Evolutionary conservation across 1,140 invertebrate species (phyloP).

Genomic region (Mycetomoellerius zeteki): DNA sequence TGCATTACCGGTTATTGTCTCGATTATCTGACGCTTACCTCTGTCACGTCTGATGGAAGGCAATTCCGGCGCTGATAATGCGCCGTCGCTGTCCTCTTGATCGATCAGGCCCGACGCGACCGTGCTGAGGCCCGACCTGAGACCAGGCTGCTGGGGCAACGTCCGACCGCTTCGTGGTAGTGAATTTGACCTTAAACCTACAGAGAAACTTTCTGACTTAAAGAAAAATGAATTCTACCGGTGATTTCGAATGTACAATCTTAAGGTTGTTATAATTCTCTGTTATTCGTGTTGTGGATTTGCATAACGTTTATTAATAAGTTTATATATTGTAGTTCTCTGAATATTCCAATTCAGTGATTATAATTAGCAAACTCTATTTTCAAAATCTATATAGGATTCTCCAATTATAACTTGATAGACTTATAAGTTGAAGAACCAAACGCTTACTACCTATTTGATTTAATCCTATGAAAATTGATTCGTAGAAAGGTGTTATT

Average conservation of each 20-base stretch:
- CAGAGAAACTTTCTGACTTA: neutral
- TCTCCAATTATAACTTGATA: neutral
- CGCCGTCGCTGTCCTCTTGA: conserved; percentile 94
- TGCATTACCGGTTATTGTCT: neutral
- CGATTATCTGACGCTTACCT: conserved; percentile 82
- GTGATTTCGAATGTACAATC: neutral
- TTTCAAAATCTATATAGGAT: neutral
- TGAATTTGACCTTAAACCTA: conserved; percentile 86
- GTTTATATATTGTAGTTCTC: neutral
- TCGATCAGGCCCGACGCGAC: conserved; percentile 88
- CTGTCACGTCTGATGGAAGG: conserved; percentile 90
- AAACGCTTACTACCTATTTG: neutral
- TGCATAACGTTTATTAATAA: neutral
- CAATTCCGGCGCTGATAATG: conserved; percentile 93
- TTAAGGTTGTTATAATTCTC: neutral
- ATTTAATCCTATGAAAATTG: neutral
- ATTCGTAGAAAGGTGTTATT: neutral
- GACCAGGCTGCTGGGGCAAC: conserved; percentile 84
- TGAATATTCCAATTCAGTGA: neutral
- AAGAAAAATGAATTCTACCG: neutral
- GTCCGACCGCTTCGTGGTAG: conserved; percentile 86
- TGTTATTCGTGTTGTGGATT: neutral
- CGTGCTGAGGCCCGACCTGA: conserved; percentile 85
- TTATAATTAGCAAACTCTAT: conserved; percentile 14
- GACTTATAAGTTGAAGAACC: neutral